phyloP scores from a whole-genome alignment of 2,797 vertebrate species.

The Phalanger gymnotis region DNA sequence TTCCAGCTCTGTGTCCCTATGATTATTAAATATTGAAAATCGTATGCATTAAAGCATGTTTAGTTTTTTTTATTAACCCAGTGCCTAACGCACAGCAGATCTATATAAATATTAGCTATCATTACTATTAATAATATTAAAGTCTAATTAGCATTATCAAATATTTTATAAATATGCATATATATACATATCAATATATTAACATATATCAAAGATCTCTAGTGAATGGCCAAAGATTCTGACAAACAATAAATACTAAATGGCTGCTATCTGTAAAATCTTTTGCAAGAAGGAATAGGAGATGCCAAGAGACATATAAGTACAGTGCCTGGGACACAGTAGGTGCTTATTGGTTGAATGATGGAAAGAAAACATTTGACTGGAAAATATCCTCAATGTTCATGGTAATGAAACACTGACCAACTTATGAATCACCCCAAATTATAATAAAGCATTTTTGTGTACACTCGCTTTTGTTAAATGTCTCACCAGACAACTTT shows the following conservation, averaged over 20 bases:
- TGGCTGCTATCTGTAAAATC: background rate
- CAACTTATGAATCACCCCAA: background rate
- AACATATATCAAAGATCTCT: background rate
- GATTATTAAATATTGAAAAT: background rate
- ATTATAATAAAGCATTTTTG: background rate
- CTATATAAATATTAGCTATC: background rate
- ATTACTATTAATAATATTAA: background rate
- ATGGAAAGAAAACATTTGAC: background rate
- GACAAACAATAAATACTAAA: background rate
- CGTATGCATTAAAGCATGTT: background rate
- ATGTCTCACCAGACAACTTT: constrained; percentile 5
- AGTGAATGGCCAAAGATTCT: background rate
- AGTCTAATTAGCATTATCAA: background rate
- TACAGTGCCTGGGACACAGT: background rate
- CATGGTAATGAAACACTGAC: background rate
- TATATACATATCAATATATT: background rate
- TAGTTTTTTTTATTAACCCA: background rate
- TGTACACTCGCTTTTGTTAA: background rate
- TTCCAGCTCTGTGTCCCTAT: background rate
- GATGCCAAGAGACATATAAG: background rate
- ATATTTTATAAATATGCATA: background rate
- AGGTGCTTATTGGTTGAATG: background rate
- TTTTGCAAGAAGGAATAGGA: background rate
- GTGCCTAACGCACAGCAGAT: background rate
- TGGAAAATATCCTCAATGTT: background rate